A percentile compares a stretch with the other conserved stretches of the same genome.
phyloP scores from a whole-genome alignment of 2,113 vertebrate species.

The Climacteris rufus region DNA sequence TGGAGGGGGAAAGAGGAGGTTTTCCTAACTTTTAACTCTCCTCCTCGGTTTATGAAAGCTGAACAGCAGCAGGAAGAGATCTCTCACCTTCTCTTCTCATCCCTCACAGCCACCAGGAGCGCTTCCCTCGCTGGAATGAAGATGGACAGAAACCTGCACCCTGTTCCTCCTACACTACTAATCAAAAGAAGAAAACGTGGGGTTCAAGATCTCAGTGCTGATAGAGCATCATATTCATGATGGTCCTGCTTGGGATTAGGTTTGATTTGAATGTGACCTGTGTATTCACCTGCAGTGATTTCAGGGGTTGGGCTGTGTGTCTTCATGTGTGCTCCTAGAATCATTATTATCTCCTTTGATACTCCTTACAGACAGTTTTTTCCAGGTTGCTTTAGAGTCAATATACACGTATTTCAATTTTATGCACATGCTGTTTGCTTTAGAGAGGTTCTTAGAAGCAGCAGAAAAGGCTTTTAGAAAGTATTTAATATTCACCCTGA shows the following conservation, averaged over 20 bases:
- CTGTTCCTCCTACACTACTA: background rate
- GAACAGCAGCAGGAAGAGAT: background rate
- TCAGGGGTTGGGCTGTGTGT: background rate
- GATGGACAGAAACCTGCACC: fast-evolving
- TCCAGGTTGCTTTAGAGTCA: background rate
- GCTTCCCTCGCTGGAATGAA: fast-evolving
- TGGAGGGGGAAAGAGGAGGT: no score
- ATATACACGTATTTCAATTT: background rate
- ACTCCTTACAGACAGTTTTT: background rate
- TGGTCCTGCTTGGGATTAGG: background rate
- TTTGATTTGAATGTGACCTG: background rate
- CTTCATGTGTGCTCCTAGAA: background rate
- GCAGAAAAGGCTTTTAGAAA: background rate
- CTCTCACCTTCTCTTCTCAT: background rate
- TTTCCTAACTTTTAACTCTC: background rate
- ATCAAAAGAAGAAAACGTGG: fast-evolving
- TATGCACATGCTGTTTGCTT: background rate
- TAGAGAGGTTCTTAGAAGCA: background rate
- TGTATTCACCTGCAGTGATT: background rate
- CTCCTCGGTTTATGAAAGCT: fast-evolving
- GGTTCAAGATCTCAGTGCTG: background rate
- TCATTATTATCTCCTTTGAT: background rate
- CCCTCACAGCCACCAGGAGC: fast-evolving
- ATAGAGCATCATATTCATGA: background rate
- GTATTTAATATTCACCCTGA: background rate